Evolutionary conservation across 2,888 invertebrate genomes (phyloP).

Genomic region (Habrosyne pyritoides): DNA sequence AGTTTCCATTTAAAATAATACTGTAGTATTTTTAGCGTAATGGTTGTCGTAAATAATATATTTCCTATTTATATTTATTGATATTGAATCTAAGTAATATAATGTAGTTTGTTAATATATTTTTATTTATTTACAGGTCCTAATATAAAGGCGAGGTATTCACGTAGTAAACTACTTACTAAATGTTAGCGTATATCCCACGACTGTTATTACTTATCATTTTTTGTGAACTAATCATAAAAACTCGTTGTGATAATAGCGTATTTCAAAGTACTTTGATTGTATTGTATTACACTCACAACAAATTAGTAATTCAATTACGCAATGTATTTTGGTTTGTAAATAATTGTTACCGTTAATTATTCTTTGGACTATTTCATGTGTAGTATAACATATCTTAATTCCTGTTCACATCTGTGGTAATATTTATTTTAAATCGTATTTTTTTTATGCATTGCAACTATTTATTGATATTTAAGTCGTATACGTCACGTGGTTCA

Average conservation of each 20-base stretch:
- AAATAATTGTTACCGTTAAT: conserved; percentile 57
- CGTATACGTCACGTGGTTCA: conserved; percentile 11
- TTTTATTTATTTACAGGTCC: conserved; percentile 28
- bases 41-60: not conserved
- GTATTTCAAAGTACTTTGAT: conserved; percentile 26
- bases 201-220: not conserved
- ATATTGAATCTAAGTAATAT: not conserved
- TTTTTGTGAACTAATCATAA: conserved; percentile 13
- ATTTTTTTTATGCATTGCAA: not conserved
- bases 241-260: conserved; percentile 67
- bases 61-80: not conserved
- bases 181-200: not conserved
- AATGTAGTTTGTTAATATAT: not conserved
- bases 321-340: conserved; percentile 49
- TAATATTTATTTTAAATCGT: conserved; percentile 37
- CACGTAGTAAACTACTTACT: conserved; percentile 1
- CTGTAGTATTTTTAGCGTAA: not conserved
- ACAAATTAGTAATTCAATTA: conserved; percentile 18
- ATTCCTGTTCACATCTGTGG: conserved; percentile 14
- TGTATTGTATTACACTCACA: not conserved
- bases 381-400: conserved; percentile 26
- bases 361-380: conserved; percentile 25
- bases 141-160: conserved; percentile 13
- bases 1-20: conserved; percentile 13
- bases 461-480: conserved; percentile 2